Percentiles rank a stretch among this genome's conserved stretches.
Evolutionary conservation across 2,888 invertebrate species (phyloP).

Genomic region (Tetheella fluctuosa): DNA sequence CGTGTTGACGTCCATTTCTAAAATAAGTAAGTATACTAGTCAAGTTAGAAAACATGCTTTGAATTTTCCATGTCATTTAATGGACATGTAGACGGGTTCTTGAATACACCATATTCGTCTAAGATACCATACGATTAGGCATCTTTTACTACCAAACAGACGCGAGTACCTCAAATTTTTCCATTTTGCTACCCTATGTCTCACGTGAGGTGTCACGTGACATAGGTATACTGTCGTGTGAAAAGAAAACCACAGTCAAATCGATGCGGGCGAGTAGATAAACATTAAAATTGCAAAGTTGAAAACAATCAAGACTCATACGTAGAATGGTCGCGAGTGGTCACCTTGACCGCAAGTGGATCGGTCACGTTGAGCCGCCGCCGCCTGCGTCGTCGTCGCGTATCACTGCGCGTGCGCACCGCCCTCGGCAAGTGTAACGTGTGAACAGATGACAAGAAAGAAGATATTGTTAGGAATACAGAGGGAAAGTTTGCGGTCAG

Average conservation of each 20-base stretch:
- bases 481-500: neutral
- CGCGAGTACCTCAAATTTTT: too few species aligned
- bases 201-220: too few species aligned
- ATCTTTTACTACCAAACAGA: too few species aligned
- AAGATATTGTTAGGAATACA: conserved; percentile 20
- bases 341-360: conserved; percentile 58
- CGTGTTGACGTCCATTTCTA: neutral
- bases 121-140: neutral
- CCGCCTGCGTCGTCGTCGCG: conserved; percentile 30
- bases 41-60: conserved; percentile 9
- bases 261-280: neutral
- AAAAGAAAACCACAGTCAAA: too few species aligned
- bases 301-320: neutral
- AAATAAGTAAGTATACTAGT: neutral
- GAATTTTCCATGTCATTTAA: conserved; percentile 10
- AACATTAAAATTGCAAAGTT: neutral
- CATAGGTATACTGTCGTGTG: too few species aligned
- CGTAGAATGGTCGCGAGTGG: conserved; percentile 30
- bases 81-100: neutral
- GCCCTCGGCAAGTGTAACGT: conserved; percentile 39
- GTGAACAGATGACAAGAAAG: conserved; percentile 27
- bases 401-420: conserved; percentile 38
- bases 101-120: too few species aligned
- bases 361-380: conserved; percentile 41
- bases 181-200: too few species aligned